Conservation (phyloP, 2,888 invertebrate species). For the Exocentrus adspersus region DNA sequence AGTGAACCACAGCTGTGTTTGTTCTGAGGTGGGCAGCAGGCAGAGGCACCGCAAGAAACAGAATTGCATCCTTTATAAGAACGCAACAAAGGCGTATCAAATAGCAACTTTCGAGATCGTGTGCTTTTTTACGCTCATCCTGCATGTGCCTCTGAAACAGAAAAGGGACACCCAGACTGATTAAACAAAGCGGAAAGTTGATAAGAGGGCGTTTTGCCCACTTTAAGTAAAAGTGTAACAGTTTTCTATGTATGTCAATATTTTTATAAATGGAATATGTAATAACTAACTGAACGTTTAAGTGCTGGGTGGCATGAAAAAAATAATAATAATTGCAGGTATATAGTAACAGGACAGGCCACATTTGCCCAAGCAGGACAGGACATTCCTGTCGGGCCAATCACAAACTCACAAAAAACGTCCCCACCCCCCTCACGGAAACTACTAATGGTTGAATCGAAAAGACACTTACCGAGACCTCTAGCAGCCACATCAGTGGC, state of each 20-base stretch:
- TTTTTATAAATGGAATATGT: no score
- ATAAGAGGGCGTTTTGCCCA: no score
- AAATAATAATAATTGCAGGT: no score
- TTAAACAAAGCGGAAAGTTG: conserved; percentile 53
- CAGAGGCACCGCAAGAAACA: conserved; percentile 64
- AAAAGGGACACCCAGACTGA: conserved; percentile 67
- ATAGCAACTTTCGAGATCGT: conserved; percentile 65
- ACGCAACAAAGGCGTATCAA: conserved; percentile 60
- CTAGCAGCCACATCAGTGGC: conserved; percentile 98
- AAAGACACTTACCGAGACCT: conserved; percentile 91
- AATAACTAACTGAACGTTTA: no score
- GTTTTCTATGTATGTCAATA: background rate
- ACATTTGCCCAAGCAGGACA: no score
- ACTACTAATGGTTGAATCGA: background rate
- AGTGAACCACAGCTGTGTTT: conserved; percentile 29
- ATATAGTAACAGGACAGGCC: no score
- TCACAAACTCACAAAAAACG: no score
- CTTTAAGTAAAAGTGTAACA: no score
- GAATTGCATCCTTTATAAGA: conserved; percentile 57
- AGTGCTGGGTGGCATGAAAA: no score
- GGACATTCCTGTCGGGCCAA: no score
- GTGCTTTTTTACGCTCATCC: conserved; percentile 69
- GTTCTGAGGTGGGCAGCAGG: conserved; percentile 54
- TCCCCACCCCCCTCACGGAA: no score
- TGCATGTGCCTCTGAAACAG: conserved; percentile 89